A percentile compares a stretch with the other conserved stretches of the same genome.
phyloP scores from a whole-genome alignment of 2,797 vertebrate genomes.

The Cynopterus sphinx region DNA sequence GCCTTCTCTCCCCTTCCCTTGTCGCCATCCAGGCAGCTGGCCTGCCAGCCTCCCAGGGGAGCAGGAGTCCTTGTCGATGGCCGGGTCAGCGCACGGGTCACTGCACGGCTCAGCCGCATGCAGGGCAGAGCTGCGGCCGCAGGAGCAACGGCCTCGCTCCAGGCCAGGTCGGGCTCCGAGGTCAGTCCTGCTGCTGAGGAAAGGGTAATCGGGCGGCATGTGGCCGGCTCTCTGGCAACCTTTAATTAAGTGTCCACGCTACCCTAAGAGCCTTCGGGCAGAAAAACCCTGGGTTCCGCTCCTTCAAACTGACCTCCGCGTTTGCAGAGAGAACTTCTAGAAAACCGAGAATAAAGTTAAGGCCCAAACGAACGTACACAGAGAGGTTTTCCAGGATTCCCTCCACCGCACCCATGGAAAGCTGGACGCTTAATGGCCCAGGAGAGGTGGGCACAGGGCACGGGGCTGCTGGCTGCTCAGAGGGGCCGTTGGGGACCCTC shows the following conservation, averaged over 20 bases:
- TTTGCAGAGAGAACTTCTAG: background rate
- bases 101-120: rapidly evolving
- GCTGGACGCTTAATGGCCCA: background rate
- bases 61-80: background rate
- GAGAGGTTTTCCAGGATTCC: background rate
- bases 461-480: too few relatives aligned
- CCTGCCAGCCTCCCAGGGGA: background rate
- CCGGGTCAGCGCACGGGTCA: background rate
- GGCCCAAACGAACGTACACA: background rate
- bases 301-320: background rate
- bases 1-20: background rate
- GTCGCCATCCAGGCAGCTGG: background rate
- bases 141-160: background rate
- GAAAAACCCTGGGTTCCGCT: background rate
- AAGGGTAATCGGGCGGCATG: rapidly evolving
- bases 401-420: background rate
- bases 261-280: background rate
- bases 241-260: background rate
- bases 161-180: background rate
- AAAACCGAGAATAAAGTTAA: slow-evolving; percentile 17
- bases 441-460: background rate
- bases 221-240: background rate
- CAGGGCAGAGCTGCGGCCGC: background rate
- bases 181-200: background rate
- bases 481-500: rapidly evolving